Base-by-base conservation (phyloP, 2,888 invertebrate species). In the Drosophila helvetica region DNA sequence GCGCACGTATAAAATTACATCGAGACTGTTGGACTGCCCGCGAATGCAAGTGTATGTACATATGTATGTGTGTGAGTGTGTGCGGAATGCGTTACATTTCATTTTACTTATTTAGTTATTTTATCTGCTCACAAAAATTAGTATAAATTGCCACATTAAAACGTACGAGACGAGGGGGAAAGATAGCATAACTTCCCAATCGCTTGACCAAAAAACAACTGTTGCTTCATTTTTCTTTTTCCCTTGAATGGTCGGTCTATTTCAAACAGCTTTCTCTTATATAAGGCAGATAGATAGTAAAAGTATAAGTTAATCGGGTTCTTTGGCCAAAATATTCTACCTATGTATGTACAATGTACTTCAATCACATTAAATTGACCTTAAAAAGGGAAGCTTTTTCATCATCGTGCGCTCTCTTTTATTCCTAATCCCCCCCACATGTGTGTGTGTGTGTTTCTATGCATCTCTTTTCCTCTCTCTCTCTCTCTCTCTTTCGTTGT, bases 1-100 rank as follows among this genome's bases (percentile, higher is more conserved):
- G 81, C 85, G 81, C 82, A 82, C 82, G 75, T 72, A 65, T 71
- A 71, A 71, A 74, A 73, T 66, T 73, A 73, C 66, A 64, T 22
- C 19, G 45, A 30, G 30, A 27, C 45, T 52, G 30, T 59, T 42
- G 48, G 48, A 48, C 47, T 63, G 56, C 52, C 38, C 52, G 57
- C 67, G 30, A 62, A 25, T 25, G 22, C 22, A n/a, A 54, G 3
- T 56, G 17, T 4, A n/a, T n/a, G 33, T 46, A 15, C 46, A 22
- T 3, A 5, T 48, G 56, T 56, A 27, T 33, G 76, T 74, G 72
- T 67, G 58, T 56, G 62, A 63, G 50, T 66, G 66, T 67, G 74
- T 66, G 52, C 7, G 27, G 27, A 27, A 27, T 27, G 27, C 27
- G 27, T 27, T 27, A 27, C 7, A 8, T 27, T 27, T 27, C 7